These are phyloP conservation scores for Drosophila grimshawi DNA, from an alignment of 1,140 invertebrate species.

Conservation along the genomic window DNA sequence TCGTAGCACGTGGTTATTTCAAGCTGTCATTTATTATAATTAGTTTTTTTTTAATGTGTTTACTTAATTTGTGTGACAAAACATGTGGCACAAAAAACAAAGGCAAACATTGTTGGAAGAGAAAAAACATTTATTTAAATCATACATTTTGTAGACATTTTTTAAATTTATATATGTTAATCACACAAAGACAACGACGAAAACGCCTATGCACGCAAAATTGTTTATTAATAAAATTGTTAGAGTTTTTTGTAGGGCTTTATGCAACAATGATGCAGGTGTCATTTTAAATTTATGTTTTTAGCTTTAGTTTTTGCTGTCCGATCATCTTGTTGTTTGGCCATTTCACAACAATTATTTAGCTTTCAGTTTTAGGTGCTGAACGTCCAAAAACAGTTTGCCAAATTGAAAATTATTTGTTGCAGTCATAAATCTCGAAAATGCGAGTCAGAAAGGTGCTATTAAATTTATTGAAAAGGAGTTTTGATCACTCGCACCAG, in stretches of 20 bases:
- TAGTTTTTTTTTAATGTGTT: constrained; percentile 41
- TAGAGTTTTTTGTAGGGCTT: constrained; percentile 2
- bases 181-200: constrained; percentile 53
- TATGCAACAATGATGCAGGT: constrained; percentile 30
- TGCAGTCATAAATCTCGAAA: constrained; percentile 60
- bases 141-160: constrained; percentile 27
- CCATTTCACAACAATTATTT: constrained; percentile 59
- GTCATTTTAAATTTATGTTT: constrained; percentile 31
- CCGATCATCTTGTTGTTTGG: constrained; percentile 7
- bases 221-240: constrained; percentile 18
- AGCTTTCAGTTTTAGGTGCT: constrained; percentile 16
- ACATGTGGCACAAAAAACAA: constrained; percentile 21
- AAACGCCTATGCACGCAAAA: constrained; percentile 44
- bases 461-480: constrained; percentile 80
- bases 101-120: constrained; percentile 11
- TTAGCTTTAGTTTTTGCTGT: constrained; percentile 12
- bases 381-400: constrained; percentile 20
- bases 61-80: constrained; percentile 42
- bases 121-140: constrained; percentile 35
- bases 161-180: constrained; percentile 36
- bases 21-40: constrained; percentile 44
- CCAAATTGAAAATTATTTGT: constrained; percentile 38
- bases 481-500: constrained; percentile 42
- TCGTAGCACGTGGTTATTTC: constrained; percentile 9
- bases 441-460: constrained; percentile 34